Conservation (phyloP, 2,888 invertebrate species). For the Siphlonurus alternatus region DNA sequence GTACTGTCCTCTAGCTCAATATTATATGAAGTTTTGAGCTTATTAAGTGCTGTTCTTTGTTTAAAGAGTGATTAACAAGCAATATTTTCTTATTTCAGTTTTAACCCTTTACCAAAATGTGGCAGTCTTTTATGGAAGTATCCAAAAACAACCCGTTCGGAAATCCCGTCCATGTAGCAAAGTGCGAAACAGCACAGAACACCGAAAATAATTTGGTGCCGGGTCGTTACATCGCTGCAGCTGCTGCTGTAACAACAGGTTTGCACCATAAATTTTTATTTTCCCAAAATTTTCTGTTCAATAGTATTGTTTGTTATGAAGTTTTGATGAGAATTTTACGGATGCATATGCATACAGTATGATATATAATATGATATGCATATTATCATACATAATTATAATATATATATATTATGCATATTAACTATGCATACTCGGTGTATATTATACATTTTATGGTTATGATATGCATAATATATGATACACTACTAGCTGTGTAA, state of each 20-base stretch:
- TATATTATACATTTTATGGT: no score
- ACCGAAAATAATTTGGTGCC: slow-evolving; percentile 15
- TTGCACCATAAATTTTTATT: slow-evolving; percentile 3
- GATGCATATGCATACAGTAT: no score
- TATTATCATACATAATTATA: no score
- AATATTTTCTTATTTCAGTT: background rate
- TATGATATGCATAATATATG: no score
- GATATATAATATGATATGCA: no score
- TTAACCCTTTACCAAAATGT: slow-evolving; percentile 26
- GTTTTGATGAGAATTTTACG: no score
- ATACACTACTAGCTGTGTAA: no score
- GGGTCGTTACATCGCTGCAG: slow-evolving; percentile 24
- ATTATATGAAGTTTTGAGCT: background rate
- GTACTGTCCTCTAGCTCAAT: background rate
- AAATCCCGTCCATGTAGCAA: slow-evolving; percentile 38
- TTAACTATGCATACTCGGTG: no score
- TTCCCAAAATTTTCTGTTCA: background rate
- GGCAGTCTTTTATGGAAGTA: slow-evolving; percentile 41
- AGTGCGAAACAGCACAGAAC: slow-evolving; percentile 32
- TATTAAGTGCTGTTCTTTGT: background rate
- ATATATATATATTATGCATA: no score
- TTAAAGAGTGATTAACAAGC: background rate
- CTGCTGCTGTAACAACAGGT: slow-evolving; percentile 21
- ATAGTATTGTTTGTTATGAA: no score
- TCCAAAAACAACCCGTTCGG: slow-evolving; percentile 46